phyloP scores from a whole-genome alignment of 2,888 invertebrate genomes.

The Hirtodrosophila histrioides region DNA sequence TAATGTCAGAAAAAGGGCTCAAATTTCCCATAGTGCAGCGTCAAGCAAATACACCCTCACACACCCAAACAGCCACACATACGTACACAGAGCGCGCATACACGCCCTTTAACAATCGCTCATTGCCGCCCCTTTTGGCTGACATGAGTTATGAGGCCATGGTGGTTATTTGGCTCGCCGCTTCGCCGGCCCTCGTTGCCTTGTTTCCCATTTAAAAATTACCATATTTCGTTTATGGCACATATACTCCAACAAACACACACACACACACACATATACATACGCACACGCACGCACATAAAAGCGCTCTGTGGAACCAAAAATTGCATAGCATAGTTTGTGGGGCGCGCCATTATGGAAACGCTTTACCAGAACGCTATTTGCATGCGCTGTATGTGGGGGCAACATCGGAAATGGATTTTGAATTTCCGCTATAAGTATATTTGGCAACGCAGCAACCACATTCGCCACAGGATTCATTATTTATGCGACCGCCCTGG shows the following conservation, averaged over 20 bases:
- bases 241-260: slow-evolving; percentile 10
- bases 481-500: slow-evolving; percentile 46
- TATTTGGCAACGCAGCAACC: slow-evolving; percentile 33
- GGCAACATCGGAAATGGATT: slow-evolving; percentile 66
- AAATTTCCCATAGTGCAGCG: slow-evolving; percentile 6
- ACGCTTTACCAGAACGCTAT: not conserved
- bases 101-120: slow-evolving; percentile 60
- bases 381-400: slow-evolving; percentile 2
- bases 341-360: slow-evolving; percentile 21
- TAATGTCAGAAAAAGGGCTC: no score
- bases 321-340: slow-evolving; percentile 51
- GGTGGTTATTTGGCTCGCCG: slow-evolving; percentile 55
- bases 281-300: slow-evolving; percentile 6
- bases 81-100: not conserved
- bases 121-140: slow-evolving; percentile 55
- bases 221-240: slow-evolving; percentile 62
- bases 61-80: slow-evolving; percentile 8
- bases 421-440: slow-evolving; percentile 67
- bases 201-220: slow-evolving; percentile 61
- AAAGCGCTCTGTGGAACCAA: slow-evolving; percentile 2
- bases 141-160: slow-evolving; percentile 67
- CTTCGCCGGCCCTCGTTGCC: slow-evolving; percentile 9
- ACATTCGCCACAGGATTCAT: slow-evolving; percentile 45
- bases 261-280: slow-evolving; percentile 8
- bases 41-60: slow-evolving; percentile 8